Base-by-base conservation (phyloP, 2,888 invertebrate genomes). In the Hylaea fasciaria region DNA sequence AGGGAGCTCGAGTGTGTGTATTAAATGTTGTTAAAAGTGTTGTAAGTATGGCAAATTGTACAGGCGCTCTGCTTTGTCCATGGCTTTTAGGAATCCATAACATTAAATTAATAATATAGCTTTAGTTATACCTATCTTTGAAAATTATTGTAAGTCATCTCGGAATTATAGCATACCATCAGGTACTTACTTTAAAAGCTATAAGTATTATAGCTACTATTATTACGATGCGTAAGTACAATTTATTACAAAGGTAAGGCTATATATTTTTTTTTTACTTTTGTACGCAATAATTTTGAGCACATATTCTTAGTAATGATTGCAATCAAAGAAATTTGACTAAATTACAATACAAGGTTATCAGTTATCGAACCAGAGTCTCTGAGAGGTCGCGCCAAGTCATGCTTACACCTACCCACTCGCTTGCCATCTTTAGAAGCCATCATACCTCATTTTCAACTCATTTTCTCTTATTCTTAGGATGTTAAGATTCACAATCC, bases 1-100 rank as follows among this genome's bases (percentile, higher is more conserved):
- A 40, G n/a, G 11, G 4, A n/a, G 40, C 13, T 9, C n/a, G 41
- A 50, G 41, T 9, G 32, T 51, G 32, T 51, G 12, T 32, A 50
- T 50, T 41, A 50, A 43, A 40, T 46, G 16, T 17, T 40, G 29
- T 47, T 47, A 55, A 46, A 40, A 28, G 40, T 41, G 47, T 41
- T 47, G 57, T 58, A 39, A 46, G 46, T 13, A 43, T 41, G 12
- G 37, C n/a, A 52, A 47, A 53, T 37, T 53, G 40, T 39, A 48
- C 43, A 37, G 35, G 16, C 46, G 41, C 32, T 22, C 13, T 14
- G 22, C 35, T 29, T 52, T 37, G 35, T 53, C 16, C 41, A 43
- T 17, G 17, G 28, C 43, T 44, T 52, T 53, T 29, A 47, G 28
- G 12, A 46, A 43, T 35, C 43, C 47, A 48, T 52, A 48, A 51